Conservation (phyloP, 2,888 invertebrate species). For the Acanthacorydalis orientalis region DNA sequence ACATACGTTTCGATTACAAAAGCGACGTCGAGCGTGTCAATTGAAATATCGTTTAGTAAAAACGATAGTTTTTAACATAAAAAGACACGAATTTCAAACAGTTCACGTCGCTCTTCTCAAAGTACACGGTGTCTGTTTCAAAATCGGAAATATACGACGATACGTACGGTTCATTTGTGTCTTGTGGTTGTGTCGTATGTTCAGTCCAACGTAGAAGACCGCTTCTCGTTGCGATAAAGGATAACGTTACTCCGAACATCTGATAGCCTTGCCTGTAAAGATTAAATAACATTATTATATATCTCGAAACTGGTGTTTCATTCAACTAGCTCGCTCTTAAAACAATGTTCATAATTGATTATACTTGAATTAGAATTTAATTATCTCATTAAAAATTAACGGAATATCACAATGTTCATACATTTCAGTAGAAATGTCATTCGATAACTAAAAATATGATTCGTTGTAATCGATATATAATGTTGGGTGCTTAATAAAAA, state of each 20-base stretch:
- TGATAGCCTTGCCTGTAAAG: constrained; percentile 72
- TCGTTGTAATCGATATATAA: no score
- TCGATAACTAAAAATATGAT: no score
- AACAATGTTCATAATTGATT: not conserved
- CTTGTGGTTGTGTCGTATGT: constrained; percentile 37
- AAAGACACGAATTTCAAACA: no score
- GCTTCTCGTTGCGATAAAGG: constrained; percentile 81
- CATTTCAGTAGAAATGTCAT: no score
- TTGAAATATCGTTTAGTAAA: not conserved
- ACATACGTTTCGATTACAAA: no score
- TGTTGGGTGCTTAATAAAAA: no score
- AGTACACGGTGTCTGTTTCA: no score
- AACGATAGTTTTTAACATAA: not conserved
- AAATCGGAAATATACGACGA: not conserved
- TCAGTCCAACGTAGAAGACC: constrained; percentile 81
- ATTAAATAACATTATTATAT: constrained; percentile 10
- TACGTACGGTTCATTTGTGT: constrained; percentile 52
- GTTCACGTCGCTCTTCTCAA: not conserved
- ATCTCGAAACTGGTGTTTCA: constrained; percentile 2
- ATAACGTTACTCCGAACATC: constrained; percentile 68
- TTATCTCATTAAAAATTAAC: not conserved
- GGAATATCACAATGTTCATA: not conserved
- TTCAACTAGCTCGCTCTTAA: not conserved
- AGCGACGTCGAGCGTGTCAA: no score
- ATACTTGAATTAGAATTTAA: not conserved